Evolutionary conservation across 2,888 invertebrate species (phyloP).

Genomic region (Esperia sulphurella): DNA sequence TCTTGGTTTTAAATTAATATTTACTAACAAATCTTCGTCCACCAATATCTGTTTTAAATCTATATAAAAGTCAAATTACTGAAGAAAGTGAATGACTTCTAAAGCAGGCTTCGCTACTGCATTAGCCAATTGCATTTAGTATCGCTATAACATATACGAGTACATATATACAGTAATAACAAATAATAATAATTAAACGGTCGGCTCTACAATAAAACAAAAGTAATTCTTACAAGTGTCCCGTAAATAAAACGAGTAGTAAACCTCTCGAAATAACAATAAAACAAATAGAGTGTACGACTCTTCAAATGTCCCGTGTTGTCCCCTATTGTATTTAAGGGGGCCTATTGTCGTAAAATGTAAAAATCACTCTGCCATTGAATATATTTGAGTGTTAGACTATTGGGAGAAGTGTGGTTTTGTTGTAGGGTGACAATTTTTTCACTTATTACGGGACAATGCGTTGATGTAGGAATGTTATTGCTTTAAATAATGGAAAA

Average conservation of each 20-base stretch:
- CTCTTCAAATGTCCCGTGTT: constrained; percentile 10
- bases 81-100: no score
- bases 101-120: no score
- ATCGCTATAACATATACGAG: no score
- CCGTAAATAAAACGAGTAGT: constrained; percentile 1
- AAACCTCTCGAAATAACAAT: constrained; percentile 14
- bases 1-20: no score
- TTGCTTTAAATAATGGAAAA: no score
- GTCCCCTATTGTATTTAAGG: constrained; percentile 14
- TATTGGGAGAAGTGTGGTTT: constrained; percentile 27
- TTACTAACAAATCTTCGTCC: no score
- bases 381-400: constrained; percentile 32
- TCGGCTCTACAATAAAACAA: background rate
- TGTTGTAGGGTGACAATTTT: constrained; percentile 18
- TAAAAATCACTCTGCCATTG: constrained; percentile 32
- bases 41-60: no score
- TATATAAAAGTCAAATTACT: no score
- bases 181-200: background rate
- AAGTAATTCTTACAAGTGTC: constrained; percentile 2
- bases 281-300: constrained; percentile 16
- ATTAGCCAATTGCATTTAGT: no score
- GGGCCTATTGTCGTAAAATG: constrained; percentile 32
- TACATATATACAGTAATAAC: background rate
- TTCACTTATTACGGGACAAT: background rate
- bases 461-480: background rate